Evolutionary conservation across 2,888 invertebrate genomes (phyloP), one percentile per base, ranked within the genome.

Genomic region (Arge pagana): DNA sequence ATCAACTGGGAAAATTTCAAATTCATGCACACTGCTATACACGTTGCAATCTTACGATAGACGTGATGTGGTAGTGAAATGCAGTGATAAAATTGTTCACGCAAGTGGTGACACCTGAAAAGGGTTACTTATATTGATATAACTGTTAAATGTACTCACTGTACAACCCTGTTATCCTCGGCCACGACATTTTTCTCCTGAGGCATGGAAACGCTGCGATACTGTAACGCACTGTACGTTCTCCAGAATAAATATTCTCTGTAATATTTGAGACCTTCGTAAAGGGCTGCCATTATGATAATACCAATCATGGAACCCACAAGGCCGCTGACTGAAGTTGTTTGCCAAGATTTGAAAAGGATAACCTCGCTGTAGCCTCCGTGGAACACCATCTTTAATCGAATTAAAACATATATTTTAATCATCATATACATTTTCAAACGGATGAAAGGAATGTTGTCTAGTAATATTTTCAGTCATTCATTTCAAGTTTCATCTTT

Each of bases 221-320:
- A 92, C 68, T 92, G 92, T 33, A 93, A 80, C 3, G 90, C 83
- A 66, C 90, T 89, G 75, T 92, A 91, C 2, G 92, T 88, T 80
- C 87, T 89, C 88, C 93, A 93, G 74, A 93, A 86, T 39, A 93
- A 81, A 78, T 70, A 71, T 65, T 78, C 83, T 77, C 88, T 81
- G 62, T 85, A 88, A 79, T 93, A 95, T 80, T 97, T 98, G 3
- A 99, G 83, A 0, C 95, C 96, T 81, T 99, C 98, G 76, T 98
- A 98, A 19, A 96, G 80, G 48, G 95, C 85, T 4, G 96, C 96
- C 84, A 97, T 85, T 57, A 95, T 80, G 72, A 96, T 92, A 67
- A 98, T 92, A 37, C 89, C 90, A 58, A 96, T 79, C 82, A 96
- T 94, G 3, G 97, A 96, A 35, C 90, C 90, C 53, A 96, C 78